These are phyloP conservation scores for Heliconius erato DNA, from an alignment of 2,888 invertebrate species.

Conservation along the genomic window DNA sequence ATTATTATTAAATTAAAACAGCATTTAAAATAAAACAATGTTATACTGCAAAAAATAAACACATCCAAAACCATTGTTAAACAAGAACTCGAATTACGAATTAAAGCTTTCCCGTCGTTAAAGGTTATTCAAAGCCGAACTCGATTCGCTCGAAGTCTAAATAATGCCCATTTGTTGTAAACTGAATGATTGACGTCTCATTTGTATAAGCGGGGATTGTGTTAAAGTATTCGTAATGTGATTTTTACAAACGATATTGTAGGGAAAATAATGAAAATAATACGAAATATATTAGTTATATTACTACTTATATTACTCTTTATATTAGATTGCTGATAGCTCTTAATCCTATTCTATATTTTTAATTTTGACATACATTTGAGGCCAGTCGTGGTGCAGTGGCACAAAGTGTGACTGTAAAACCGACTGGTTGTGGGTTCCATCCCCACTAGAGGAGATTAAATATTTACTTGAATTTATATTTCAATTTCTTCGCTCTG, in stretches of 20 bases:
- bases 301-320: no score
- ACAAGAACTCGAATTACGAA: slow-evolving; percentile 25
- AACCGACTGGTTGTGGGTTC: no score
- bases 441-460: no score
- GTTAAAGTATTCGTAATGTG: slow-evolving; percentile 10
- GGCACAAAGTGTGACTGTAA: no score
- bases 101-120: slow-evolving; percentile 44
- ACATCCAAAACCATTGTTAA: slow-evolving; percentile 3
- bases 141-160: slow-evolving; percentile 34
- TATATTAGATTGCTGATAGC: no score
- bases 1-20: no score
- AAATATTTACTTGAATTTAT: no score
- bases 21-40: not conserved
- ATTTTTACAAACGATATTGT: slow-evolving; percentile 6
- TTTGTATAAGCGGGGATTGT: slow-evolving; percentile 23
- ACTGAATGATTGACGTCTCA: slow-evolving; percentile 37
- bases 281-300: not conserved
- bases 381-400: no score
- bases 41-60: slow-evolving; percentile 18
- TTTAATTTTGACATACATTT: no score
- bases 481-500: no score
- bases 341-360: no score
- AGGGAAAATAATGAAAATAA: not conserved
- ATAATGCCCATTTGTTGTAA: slow-evolving; percentile 38
- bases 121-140: slow-evolving; percentile 41